A percentile compares a stretch with the other conserved stretches of the same genome.
phyloP scores from a whole-genome alignment of 2,888 invertebrate species.

The Ophonus ardosiacus region DNA sequence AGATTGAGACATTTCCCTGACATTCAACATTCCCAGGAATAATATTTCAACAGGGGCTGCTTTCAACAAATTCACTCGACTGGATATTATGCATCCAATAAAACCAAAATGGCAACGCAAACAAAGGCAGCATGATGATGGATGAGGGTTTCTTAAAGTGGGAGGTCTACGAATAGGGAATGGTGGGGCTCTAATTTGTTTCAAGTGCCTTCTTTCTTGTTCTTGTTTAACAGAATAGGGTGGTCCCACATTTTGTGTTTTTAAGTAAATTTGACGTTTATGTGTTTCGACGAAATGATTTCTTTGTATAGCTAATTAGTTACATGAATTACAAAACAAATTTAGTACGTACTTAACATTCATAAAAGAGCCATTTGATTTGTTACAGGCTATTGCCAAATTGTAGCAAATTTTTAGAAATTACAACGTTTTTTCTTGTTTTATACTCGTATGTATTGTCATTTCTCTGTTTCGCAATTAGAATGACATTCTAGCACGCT shows the following conservation, averaged over 20 bases:
- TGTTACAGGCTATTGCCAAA: background rate
- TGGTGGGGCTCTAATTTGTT: background rate
- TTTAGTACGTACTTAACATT: background rate
- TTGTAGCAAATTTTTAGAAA: background rate
- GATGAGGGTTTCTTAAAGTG: slow-evolving; percentile 8
- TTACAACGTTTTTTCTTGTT: background rate
- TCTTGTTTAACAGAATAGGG: background rate
- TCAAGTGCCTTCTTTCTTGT: background rate
- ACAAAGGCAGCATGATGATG: slow-evolving; percentile 29
- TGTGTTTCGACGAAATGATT: background rate
- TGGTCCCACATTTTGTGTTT: background rate
- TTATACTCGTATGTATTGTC: background rate
- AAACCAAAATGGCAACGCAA: slow-evolving; percentile 45
- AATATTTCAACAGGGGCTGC: slow-evolving; percentile 49
- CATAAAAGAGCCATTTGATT: background rate
- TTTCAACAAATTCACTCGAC: slow-evolving; percentile 44
- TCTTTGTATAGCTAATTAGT: background rate
- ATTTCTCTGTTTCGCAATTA: too few species aligned
- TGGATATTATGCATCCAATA: slow-evolving; percentile 47
- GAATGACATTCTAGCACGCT: too few species aligned
- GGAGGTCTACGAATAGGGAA: slow-evolving; percentile 4
- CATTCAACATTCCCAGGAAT: slow-evolving; percentile 53
- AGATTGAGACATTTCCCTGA: slow-evolving; percentile 54
- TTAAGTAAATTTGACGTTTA: slow-evolving; percentile 3
- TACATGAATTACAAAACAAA: background rate